Percentiles rank a stretch among this genome's conserved stretches.
Evolutionary conservation across 2,113 vertebrate genomes (phyloP).

Genomic region (Vombatus ursinus): DNA sequence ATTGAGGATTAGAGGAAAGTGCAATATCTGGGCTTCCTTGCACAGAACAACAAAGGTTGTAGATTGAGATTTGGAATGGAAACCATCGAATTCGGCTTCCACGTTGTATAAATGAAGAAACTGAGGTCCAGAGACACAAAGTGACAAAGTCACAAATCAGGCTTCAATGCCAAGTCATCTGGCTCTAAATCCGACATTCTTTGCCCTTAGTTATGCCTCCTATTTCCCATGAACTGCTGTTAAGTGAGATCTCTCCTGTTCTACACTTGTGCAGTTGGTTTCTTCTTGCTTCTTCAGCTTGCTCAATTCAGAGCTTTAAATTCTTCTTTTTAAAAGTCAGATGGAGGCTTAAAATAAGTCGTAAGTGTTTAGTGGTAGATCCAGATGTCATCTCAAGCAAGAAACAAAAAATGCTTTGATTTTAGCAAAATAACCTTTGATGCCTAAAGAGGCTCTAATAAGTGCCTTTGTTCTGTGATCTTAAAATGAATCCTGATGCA

Average conservation of each 20-base stretch:
- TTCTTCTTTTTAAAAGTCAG: constrained; percentile 71
- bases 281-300: constrained; percentile 33
- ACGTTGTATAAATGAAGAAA: neutral
- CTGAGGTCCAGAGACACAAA: neutral
- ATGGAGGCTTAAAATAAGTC: constrained; percentile 73
- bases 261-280: neutral
- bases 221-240: neutral
- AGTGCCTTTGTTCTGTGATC: constrained; percentile 76
- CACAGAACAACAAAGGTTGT: neutral
- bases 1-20: neutral
- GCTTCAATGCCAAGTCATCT: neutral
- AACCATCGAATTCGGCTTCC: no score
- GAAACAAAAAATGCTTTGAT: constrained; percentile 79
- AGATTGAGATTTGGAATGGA: neutral
- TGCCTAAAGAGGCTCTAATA: constrained; percentile 78
- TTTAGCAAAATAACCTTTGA: constrained; percentile 79
- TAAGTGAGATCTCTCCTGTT: neutral
- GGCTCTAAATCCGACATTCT: neutral
- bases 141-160: neutral
- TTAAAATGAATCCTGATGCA: constrained; percentile 73
- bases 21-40: neutral
- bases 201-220: neutral
- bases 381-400: constrained; percentile 76
- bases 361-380: constrained; percentile 76
- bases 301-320: constrained; percentile 22